Conservation (phyloP, 2,113 vertebrate species). For the Phrynosoma blainvillii region DNA sequence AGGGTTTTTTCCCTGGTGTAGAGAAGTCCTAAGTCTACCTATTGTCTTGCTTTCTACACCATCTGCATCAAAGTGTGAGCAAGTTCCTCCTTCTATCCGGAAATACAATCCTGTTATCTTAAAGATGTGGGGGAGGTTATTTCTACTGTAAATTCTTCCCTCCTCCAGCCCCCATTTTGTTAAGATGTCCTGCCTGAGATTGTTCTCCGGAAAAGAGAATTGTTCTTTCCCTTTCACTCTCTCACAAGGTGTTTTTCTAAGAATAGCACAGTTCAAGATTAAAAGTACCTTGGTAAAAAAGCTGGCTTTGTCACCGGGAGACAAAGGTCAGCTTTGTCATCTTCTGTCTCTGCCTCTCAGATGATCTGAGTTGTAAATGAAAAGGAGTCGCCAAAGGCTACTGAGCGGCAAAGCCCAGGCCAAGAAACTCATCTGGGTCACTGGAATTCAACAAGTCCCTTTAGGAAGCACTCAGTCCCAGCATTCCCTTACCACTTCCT, state of each 20-base stretch:
- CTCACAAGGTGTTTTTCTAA: not conserved
- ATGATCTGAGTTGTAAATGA: not conserved
- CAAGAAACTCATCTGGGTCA: not conserved
- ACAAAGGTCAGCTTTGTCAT: conserved; percentile 7
- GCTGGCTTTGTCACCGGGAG: not conserved
- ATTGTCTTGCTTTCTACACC: not conserved
- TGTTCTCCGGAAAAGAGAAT: not conserved
- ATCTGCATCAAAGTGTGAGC: not conserved
- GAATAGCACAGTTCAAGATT: conserved; percentile 1
- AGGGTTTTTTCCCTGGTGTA: too few relatives aligned
- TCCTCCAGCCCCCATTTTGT: not conserved
- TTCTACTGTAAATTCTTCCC: not conserved
- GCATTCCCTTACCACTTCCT: not conserved
- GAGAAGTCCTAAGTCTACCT: not conserved
- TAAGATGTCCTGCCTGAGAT: not conserved
- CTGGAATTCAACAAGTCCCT: not conserved
- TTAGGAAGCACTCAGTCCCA: not conserved
- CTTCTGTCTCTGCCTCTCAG: not conserved
- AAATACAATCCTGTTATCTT: too few relatives aligned
- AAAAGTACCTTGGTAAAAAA: not conserved
- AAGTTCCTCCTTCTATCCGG: not conserved
- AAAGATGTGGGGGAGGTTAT: too few relatives aligned
- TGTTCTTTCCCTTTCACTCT: not conserved
- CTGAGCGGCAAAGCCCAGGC: not conserved
- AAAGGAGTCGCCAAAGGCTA: not conserved